phyloP scores from a whole-genome alignment of 2,113 vertebrate genomes.

The Rhinolophus sinicus region DNA sequence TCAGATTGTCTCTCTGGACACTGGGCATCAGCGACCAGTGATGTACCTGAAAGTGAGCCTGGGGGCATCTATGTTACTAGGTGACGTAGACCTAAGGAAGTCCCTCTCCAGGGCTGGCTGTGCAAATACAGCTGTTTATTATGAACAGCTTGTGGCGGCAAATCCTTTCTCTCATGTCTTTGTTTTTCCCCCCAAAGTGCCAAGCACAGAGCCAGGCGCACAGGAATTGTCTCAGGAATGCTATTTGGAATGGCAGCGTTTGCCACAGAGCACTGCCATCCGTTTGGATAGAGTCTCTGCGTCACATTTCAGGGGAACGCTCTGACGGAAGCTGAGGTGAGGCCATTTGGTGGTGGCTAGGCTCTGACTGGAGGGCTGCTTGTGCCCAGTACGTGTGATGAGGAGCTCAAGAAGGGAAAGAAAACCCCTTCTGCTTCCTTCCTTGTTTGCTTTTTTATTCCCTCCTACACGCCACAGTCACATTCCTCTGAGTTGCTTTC shows the following conservation, averaged over 20 bases:
- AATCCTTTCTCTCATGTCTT: not conserved
- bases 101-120: not conserved
- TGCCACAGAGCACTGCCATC: not conserved
- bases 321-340: not conserved
- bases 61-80: not conserved
- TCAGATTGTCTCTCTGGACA: not conserved
- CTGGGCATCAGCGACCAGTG: not conserved
- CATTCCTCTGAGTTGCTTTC: not conserved
- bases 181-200: not conserved
- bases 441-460: not conserved
- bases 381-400: not conserved
- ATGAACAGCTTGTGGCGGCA: not conserved
- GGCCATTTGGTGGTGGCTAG: not conserved
- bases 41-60: not conserved
- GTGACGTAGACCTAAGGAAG: not conserved
- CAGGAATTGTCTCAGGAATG: not conserved
- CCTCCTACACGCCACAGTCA: not conserved
- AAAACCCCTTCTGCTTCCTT: not conserved
- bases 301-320: not conserved
- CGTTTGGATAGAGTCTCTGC: not conserved
- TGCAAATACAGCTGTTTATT: not conserved
- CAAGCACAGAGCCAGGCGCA: not conserved
- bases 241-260: not conserved
- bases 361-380: not conserved
- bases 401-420: not conserved